Base-by-base conservation (phyloP, 2,888 invertebrate genomes). In the Spisula subtruncata region DNA sequence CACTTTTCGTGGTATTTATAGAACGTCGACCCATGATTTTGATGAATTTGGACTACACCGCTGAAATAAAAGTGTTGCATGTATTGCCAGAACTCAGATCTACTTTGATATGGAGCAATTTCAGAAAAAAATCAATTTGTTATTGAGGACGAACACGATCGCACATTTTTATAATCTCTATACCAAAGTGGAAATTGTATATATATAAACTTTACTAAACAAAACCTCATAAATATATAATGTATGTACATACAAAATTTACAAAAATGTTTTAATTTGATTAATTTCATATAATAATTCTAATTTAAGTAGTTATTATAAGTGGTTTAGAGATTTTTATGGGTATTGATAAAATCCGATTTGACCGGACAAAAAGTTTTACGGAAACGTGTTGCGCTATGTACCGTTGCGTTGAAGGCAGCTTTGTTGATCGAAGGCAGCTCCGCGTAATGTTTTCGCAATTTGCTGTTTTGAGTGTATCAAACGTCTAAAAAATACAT, bases 1-100 rank as follows among this genome's bases (percentile, higher is more conserved):
- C 99, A 98, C 99, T 99, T 97, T 99, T 99, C 86, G 99, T 99
- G 98, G 99, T 99, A 97, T 99, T 99, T 95, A 99, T 99, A 79
- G 99, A 99, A 94, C 99, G 98, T 88, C 99, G 98, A 88, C 99
- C 99, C 99, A 99, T 99, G 32, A 32, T 32, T 66, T 25, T 10
- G 60, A 66, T 66, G 60, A 25, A n/a, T 10, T 10, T 25, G 1
- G 10, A 66, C 51, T 51, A 51, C 12, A 25, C 12, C 60, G 25
- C n/a, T 25, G 0, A 66, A 60, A 60, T 18, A 20, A 60, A 60
- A 66, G 2, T 10, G n/a, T n/a, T 10, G n/a, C 25, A 66, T 25
- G 25, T 6, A 1, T 66, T 4, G 25, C 25, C 25, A 25, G 60
- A 66, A 25, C 60, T 4, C 60, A 25, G 60, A 25, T 66, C n/a